Conservation (phyloP, 2,797 vertebrate genomes). For the Pseudochromis fuscus region DNA sequence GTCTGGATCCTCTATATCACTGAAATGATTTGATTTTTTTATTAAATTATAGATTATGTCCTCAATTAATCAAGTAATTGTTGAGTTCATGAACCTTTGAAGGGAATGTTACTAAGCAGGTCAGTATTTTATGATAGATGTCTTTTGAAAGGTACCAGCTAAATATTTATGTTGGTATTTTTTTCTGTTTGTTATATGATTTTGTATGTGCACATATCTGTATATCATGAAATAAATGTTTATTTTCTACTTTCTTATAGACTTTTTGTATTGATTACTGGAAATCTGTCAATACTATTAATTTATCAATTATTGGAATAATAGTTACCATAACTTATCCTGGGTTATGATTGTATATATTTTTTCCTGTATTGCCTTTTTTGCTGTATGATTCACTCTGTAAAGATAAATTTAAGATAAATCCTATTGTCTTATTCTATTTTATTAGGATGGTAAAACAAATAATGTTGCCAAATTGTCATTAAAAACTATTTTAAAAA, state of each 20-base stretch:
- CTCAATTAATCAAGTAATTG: not conserved
- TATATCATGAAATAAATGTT: not conserved
- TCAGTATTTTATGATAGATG: not conserved
- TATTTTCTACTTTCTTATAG: not conserved
- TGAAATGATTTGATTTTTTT: not conserved
- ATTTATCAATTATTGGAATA: conserved; percentile 1
- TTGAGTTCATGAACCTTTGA: not conserved
- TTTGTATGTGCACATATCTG: too few species aligned
- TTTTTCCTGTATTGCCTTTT: not conserved
- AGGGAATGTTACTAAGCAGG: too few species aligned
- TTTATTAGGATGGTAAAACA: too few species aligned
- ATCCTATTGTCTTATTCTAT: too few species aligned
- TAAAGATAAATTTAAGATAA: too few species aligned
- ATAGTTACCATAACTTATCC: not conserved
- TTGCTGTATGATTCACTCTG: too few species aligned
- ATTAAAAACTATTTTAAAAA: not conserved
- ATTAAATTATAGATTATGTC: not conserved
- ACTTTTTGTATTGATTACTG: not conserved
- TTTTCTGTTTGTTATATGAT: conserved; percentile 1
- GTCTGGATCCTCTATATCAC: too few species aligned
- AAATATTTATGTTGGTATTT: not conserved
- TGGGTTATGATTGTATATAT: not conserved
- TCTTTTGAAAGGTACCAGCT: too few species aligned
- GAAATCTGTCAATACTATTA: not conserved
- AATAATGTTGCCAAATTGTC: too few species aligned